These are phyloP conservation scores for Sphaeridia pumilis DNA, from an alignment of 2,888 invertebrate genomes.

Conservation along the genomic window DNA sequence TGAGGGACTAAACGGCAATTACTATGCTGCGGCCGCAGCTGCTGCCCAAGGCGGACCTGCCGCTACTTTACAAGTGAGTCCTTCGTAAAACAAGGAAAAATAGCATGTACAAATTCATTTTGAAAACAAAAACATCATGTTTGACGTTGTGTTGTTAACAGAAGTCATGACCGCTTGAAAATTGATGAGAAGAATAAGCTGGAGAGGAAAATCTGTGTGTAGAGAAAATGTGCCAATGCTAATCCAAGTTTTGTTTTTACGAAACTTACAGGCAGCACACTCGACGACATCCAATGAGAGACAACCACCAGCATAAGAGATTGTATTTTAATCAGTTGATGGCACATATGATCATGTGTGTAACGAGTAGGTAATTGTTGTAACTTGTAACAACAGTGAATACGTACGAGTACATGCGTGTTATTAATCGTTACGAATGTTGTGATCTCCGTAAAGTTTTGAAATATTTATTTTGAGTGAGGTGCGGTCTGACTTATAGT, in stretches of 20 bases:
- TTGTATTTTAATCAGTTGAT: constrained; percentile 9
- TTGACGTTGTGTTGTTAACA: constrained; percentile 1
- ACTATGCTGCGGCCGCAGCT: constrained; percentile 35
- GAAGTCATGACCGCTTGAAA: constrained; percentile 3
- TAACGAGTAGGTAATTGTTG: constrained; percentile 8
- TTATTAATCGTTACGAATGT: constrained; percentile 15
- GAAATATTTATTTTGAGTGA: constrained; percentile 18
- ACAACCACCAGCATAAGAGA: constrained; percentile 20
- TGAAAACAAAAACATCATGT: constrained; percentile 1
- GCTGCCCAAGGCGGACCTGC: constrained; percentile 28
- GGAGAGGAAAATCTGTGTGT: neutral
- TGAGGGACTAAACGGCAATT: constrained; percentile 35
- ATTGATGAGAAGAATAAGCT: neutral
- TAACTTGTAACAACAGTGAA: neutral
- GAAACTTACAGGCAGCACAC: constrained; percentile 31
- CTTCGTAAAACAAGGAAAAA: too few relatives aligned
- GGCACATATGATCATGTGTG: constrained; percentile 16
- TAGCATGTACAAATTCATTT: too few relatives aligned
- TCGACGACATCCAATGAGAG: constrained; percentile 36
- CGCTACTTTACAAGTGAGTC: constrained; percentile 5
- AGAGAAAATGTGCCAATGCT: constrained; percentile 10
- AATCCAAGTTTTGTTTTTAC: constrained; percentile 19
- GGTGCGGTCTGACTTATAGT: constrained; percentile 13
- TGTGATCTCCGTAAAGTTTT: constrained; percentile 17
- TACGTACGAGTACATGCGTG: constrained; percentile 10